Percentiles rank a stretch among this genome's conserved stretches.
Evolutionary conservation across 1,140 invertebrate genomes (phyloP).

Genomic region (Aplysia californica): DNA sequence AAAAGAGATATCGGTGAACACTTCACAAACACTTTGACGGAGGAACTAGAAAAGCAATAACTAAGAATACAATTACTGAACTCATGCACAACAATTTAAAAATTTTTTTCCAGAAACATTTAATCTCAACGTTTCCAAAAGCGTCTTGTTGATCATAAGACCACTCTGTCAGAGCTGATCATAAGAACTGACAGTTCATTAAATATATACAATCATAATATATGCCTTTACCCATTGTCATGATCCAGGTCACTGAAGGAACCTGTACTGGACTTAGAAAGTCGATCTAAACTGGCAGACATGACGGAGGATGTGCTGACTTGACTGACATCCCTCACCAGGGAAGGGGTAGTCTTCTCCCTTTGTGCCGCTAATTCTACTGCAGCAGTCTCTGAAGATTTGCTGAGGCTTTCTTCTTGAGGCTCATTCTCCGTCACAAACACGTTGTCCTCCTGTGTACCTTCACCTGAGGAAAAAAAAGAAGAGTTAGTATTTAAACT

Average conservation of each 20-base stretch:
- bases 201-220: too few species aligned
- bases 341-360: not conserved
- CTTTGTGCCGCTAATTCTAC: not conserved
- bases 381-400: not conserved
- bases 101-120: too few species aligned
- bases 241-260: conserved; percentile 25
- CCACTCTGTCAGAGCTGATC: too few species aligned
- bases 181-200: too few species aligned
- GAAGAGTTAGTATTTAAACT: not conserved
- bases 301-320: conserved; percentile 18
- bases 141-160: too few species aligned
- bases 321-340: conserved; percentile 13
- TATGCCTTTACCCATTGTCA: conserved; percentile 14
- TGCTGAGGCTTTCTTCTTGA: not conserved
- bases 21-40: too few species aligned
- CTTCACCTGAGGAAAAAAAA: conserved; percentile 8
- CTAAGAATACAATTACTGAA: too few species aligned
- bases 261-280: conserved; percentile 30
- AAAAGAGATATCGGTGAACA: too few species aligned
- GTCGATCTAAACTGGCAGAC: conserved; percentile 1
- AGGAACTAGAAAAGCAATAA: too few species aligned
- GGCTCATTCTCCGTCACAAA: too few species aligned
- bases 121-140: too few species aligned
- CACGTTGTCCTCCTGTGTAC: conserved; percentile 10
- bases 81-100: too few species aligned